Base-by-base conservation (phyloP, 2,888 invertebrate genomes). In the Andrena hattorfiana region DNA sequence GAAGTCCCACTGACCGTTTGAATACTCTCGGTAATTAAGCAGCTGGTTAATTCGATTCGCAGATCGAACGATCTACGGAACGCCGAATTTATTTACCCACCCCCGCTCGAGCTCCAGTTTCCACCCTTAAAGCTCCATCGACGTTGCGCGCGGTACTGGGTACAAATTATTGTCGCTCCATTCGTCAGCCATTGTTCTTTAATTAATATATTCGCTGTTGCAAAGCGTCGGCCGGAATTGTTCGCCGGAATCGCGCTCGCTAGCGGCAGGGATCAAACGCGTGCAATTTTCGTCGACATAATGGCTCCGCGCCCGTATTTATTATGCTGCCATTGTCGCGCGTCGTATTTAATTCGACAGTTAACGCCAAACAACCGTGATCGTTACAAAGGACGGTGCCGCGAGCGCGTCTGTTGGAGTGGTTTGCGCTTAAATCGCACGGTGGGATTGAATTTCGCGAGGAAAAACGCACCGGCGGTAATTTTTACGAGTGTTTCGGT, bases 231-330 rank as follows among this genome's bases (percentile, higher is more conserved):
- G 13, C 2, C 2, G 2, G 42, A 42, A 42, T 59, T 42, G 69
- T 59, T 8, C 69, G n/a, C 5, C 1, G 16, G n/a, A 59, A 42
- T 66, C 48, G 28, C 28, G n/a, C 13, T 8, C 26, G 49, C 48
- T 7, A 20, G 26, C 16, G 10, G 16, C 7, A 7, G 13, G 62
- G 16, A 35, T 32, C 23, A 23, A 72, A 51, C 48, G 32, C 13
- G 16, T 16, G 42, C 16, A 42, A 42, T 42, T 42, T 42, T 42
- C 42, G 42, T 2, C 35, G 20, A 23, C 32, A 71, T 71, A 71
- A 71, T 71, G 30, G 30, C 70, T n/a, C 49, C 63, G 63, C 32
- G 63, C 63, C 26, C 8, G 49, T 49, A 54, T 72, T 72, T 72
- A 32, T 72, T 63, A 54, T 51, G 26, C 30, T 20, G 63, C 3